Conservation (phyloP, 2,797 vertebrate species). For the Pseudochaenichthys georgianus region DNA sequence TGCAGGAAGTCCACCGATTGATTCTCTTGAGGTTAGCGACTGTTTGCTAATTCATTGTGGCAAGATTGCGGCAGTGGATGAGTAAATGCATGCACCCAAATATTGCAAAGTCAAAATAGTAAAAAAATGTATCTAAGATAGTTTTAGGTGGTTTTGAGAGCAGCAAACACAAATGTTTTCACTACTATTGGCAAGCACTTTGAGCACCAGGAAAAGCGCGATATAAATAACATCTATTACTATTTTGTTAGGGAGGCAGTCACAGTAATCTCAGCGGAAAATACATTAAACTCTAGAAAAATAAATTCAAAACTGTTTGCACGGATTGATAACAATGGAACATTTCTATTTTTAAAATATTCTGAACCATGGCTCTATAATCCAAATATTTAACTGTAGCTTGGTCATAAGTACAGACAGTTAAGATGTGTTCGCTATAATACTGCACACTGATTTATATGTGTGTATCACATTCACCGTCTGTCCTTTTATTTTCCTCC, state of each 20-base stretch:
- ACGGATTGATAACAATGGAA: not conserved
- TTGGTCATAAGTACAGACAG: not conserved
- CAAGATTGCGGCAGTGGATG: not conserved
- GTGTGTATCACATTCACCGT: conserved; percentile 9
- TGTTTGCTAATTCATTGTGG: not conserved
- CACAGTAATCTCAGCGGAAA: not conserved
- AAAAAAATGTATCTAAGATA: no score
- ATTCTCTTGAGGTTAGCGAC: not conserved
- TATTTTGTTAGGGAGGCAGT: not conserved
- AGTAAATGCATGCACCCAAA: not conserved
- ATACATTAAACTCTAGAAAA: not conserved
- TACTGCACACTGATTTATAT: not conserved
- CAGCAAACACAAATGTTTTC: no score
- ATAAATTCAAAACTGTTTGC: not conserved
- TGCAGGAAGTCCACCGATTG: conserved; percentile 1
- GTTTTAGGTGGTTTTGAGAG: no score
- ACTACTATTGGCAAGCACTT: no score
- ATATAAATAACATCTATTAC: no score
- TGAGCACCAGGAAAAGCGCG: no score
- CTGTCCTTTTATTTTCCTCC: conserved; percentile 8
- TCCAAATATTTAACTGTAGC: not conserved
- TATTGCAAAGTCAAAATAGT: no score
- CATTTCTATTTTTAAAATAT: no score
- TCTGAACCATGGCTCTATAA: no score
- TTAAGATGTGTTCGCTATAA: not conserved